A percentile compares a stretch with the other conserved stretches of the same genome.
Evolutionary conservation across 2,113 vertebrate species (phyloP).

Genomic region (Thalassoma bifasciatum): DNA sequence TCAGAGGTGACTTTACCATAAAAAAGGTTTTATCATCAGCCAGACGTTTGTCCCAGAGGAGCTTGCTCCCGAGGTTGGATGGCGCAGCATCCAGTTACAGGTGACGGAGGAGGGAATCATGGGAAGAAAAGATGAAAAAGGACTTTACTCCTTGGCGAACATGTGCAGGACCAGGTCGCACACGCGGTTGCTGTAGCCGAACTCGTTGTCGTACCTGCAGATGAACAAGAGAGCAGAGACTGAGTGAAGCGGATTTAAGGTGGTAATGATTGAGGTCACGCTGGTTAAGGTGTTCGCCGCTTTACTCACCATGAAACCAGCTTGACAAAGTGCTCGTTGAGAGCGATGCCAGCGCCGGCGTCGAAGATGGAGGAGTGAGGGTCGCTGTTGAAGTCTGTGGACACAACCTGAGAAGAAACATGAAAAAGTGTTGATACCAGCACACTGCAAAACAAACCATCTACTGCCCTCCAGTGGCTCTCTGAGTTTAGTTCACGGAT

Average conservation of each 20-base stretch:
- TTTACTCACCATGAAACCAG: slow-evolving; percentile 89
- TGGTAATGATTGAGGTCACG: not conserved
- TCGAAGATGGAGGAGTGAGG: slow-evolving; percentile 92
- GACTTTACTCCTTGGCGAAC: slow-evolving; percentile 87
- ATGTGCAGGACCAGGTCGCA: slow-evolving; percentile 91
- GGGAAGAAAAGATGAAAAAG: slow-evolving; percentile 10
- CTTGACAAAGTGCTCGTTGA: slow-evolving; percentile 93
- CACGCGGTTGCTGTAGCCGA: slow-evolving; percentile 92
- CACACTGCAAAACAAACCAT: not conserved
- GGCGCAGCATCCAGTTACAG: slow-evolving; percentile 6
- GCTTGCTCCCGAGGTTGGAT: slow-evolving; percentile 4
- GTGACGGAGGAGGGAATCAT: slow-evolving; percentile 15
- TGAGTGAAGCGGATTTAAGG: too few species aligned
- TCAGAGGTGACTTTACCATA: slow-evolving; percentile 2
- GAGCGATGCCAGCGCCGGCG: slow-evolving; percentile 90
- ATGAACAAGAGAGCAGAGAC: not conserved
- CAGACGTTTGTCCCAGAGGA: not conserved
- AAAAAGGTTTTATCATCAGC: slow-evolving; percentile 4
- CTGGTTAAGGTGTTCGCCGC: too few species aligned
- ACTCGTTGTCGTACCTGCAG: slow-evolving; percentile 94
- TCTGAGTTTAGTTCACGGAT: not conserved
- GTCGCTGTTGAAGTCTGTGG: slow-evolving; percentile 91
- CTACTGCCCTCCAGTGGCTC: slow-evolving; percentile 23
- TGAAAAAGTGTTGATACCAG: not conserved
- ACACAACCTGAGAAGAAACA: slow-evolving; percentile 85